Evolutionary conservation across 2,113 vertebrate genomes (phyloP).

Genomic region (Muscicapa adusta): DNA sequence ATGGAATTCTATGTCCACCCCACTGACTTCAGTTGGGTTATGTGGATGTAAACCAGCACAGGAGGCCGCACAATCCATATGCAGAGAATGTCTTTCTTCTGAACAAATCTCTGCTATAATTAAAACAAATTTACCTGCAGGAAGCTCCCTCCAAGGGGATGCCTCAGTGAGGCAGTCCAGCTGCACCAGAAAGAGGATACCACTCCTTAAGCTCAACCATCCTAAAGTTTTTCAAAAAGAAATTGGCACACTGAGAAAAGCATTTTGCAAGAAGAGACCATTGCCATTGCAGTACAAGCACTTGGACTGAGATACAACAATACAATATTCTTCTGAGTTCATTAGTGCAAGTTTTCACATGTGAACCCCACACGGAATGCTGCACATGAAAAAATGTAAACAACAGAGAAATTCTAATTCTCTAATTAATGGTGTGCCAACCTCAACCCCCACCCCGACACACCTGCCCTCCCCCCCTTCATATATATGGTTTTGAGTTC

Average conservation of each 20-base stretch:
- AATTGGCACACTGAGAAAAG: slow-evolving; percentile 70
- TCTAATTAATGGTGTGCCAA: slow-evolving; percentile 43
- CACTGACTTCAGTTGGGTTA: background rate
- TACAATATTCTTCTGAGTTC: slow-evolving; percentile 70
- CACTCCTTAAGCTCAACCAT: slow-evolving; percentile 67
- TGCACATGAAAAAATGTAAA: slow-evolving; percentile 72
- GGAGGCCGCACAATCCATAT: background rate
- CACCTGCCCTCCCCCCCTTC: slow-evolving; percentile 8
- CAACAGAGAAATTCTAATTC: slow-evolving; percentile 63
- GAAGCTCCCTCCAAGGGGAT: background rate
- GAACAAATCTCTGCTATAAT: background rate
- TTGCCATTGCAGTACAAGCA: slow-evolving; percentile 66
- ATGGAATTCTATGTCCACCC: background rate
- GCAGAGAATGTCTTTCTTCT: background rate
- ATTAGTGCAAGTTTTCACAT: slow-evolving; percentile 67
- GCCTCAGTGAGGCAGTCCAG: background rate
- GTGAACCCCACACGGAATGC: slow-evolving; percentile 68
- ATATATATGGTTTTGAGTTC: background rate
- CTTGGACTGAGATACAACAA: slow-evolving; percentile 67
- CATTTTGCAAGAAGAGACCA: slow-evolving; percentile 72
- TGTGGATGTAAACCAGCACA: background rate
- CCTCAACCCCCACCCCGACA: background rate
- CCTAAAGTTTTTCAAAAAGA: slow-evolving; percentile 67
- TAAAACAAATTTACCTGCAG: background rate
- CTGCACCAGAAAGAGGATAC: slow-evolving; percentile 61